Evolutionary conservation across 2,888 invertebrate genomes (phyloP).

Genomic region (Steromphala cineraria): DNA sequence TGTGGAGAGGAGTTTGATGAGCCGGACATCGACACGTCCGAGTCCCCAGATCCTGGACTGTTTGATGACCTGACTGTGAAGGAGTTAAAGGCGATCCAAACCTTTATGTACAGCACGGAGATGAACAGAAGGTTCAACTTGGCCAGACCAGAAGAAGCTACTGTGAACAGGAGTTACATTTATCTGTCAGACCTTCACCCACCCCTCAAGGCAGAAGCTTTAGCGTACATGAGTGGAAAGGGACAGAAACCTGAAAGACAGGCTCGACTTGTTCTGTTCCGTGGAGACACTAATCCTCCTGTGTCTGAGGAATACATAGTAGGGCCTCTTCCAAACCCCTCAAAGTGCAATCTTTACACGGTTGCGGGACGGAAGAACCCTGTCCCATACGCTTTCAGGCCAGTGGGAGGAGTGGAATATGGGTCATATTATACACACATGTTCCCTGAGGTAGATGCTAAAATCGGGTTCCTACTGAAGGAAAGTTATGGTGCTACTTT

Average conservation of each 20-base stretch:
- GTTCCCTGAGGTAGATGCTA: constrained; percentile 27
- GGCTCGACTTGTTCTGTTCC: constrained; percentile 57
- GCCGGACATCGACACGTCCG: constrained; percentile 26
- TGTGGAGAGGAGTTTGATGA: neutral
- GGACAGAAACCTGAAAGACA: constrained; percentile 46
- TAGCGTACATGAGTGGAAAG: constrained; percentile 39
- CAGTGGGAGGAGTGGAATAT: constrained; percentile 46
- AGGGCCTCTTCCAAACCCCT: constrained; percentile 55
- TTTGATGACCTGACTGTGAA: constrained; percentile 41
- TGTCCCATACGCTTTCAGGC: constrained; percentile 51
- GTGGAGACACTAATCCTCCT: constrained; percentile 53
- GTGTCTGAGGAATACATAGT: constrained; percentile 61
- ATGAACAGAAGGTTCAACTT: constrained; percentile 34
- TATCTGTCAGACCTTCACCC: constrained; percentile 36
- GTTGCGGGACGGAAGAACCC: constrained; percentile 29
- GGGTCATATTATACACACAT: constrained; percentile 25
- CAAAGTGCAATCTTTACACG: constrained; percentile 29
- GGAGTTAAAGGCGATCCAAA: constrained; percentile 33
- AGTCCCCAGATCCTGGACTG: constrained; percentile 35
- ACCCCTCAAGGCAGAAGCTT: constrained; percentile 47
- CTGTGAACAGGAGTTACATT: constrained; percentile 33
- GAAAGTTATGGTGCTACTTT: constrained; percentile 60
- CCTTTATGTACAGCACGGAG: constrained; percentile 24
- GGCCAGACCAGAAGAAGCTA: constrained; percentile 6
- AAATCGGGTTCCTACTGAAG: constrained; percentile 45